Evolutionary conservation across 2,797 vertebrate species (phyloP).

Genomic region (Petrocephalus schoutedeni): DNA sequence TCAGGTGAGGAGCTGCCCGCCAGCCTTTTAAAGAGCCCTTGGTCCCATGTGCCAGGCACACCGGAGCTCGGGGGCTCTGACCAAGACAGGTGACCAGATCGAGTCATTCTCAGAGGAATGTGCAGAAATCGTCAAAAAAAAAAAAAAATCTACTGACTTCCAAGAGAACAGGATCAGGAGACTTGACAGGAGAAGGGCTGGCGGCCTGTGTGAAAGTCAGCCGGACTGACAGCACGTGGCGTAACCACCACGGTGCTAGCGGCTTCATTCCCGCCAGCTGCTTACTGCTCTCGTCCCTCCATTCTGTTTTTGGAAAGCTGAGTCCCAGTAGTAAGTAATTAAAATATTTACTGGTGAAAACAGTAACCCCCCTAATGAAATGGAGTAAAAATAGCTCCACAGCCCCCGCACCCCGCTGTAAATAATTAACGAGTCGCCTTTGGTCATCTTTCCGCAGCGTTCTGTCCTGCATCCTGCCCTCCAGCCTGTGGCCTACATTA

Average conservation of each 20-base stretch:
- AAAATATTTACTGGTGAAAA: background rate
- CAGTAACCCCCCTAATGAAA: background rate
- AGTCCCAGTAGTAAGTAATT: background rate
- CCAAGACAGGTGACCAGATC: background rate
- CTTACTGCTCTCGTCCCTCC: background rate
- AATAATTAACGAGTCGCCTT: background rate
- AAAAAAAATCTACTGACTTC: background rate
- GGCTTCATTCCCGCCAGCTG: background rate
- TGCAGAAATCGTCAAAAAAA: background rate
- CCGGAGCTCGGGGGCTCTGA: background rate
- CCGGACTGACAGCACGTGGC: background rate
- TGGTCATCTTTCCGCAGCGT: background rate
- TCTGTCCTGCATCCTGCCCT: background rate
- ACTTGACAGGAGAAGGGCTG: background rate
- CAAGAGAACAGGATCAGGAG: background rate
- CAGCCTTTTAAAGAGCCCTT: too few relatives aligned
- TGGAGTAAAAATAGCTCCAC: background rate
- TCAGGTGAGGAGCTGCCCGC: conserved; percentile 70
- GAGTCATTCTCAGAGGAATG: background rate
- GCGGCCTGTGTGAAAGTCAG: background rate
- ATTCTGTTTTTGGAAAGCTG: background rate
- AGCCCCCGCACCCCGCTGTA: background rate
- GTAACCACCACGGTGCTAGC: background rate
- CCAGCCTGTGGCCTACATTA: background rate
- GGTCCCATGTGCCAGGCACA: background rate